Evolutionary conservation across 53 echinoderm and acorn worm genomes (phyloP).

Genomic region (Arbacia lixula): DNA sequence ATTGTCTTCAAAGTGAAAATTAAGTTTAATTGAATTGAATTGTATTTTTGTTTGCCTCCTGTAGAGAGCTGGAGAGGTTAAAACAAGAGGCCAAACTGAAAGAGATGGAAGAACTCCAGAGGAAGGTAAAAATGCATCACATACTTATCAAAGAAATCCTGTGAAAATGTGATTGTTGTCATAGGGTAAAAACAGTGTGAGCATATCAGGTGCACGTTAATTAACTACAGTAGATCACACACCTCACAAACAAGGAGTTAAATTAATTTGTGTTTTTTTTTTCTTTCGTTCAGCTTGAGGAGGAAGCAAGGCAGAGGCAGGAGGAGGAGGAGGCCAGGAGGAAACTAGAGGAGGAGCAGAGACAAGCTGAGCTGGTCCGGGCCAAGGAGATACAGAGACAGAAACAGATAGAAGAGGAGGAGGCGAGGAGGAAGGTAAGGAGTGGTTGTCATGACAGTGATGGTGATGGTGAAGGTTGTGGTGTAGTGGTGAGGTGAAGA

Average conservation of each 20-base stretch:
- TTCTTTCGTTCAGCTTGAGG: conserved; percentile 76
- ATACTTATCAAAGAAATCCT: too few relatives aligned
- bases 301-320: conserved; percentile 86
- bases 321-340: conserved; percentile 75
- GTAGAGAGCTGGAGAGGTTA: conserved; percentile 87
- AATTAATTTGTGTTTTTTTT: not conserved
- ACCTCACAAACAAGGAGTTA: not conserved
- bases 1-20: too few relatives aligned
- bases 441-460: not conserved
- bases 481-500: too few relatives aligned
- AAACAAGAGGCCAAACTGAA: conserved; percentile 88
- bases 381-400: conserved; percentile 51
- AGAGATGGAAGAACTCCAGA: conserved; percentile 86
- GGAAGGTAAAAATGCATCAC: conserved; percentile 59
- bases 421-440: conserved; percentile 54
- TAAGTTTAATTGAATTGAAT: too few relatives aligned
- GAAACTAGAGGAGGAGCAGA: conserved; percentile 72
- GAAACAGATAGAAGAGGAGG: conserved; percentile 44
- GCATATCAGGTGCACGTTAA: too few relatives aligned
- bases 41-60: not conserved
- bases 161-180: too few relatives aligned
- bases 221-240: too few relatives aligned
- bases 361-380: conserved; percentile 53
- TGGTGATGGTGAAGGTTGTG: conserved; percentile 32
- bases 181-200: too few relatives aligned